A percentile compares a stretch with the other conserved stretches of the same genome.
Conservation (phyloP, 2,113 vertebrate species). For the Antennarius striatus region DNA sequence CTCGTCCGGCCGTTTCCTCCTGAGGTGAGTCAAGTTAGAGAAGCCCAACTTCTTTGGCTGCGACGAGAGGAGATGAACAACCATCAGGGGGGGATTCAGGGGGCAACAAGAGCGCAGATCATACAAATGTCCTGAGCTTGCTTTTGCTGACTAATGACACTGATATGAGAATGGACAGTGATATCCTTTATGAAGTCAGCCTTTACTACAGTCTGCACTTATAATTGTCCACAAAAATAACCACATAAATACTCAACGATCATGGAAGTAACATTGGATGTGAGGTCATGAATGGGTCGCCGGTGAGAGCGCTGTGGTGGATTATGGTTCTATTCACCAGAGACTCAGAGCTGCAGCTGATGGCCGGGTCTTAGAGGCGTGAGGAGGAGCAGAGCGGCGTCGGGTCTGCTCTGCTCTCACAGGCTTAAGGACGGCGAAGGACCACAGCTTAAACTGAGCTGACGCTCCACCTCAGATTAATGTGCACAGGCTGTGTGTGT, state of each 20-base stretch:
- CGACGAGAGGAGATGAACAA: constrained; percentile 29
- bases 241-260: background rate
- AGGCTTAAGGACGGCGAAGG: constrained; percentile 27
- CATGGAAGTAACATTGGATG: background rate
- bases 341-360: constrained; percentile 14
- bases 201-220: background rate
- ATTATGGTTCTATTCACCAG: constrained; percentile 22
- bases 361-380: constrained; percentile 17
- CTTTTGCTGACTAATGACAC: constrained; percentile 4
- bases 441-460: constrained; percentile 36
- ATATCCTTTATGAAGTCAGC: no score
- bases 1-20: constrained; percentile 89
- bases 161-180: no score
- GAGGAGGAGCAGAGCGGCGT: constrained; percentile 30
- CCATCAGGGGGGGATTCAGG: background rate
- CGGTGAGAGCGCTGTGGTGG: background rate
- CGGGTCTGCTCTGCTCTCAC: constrained; percentile 3
- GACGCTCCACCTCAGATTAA: constrained; percentile 49
- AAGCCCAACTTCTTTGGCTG: constrained; percentile 95
- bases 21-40: constrained; percentile 90
- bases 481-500: constrained; percentile 9
- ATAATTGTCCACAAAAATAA: background rate
- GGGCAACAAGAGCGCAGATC: constrained; percentile 5
- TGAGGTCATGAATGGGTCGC: constrained; percentile 13
- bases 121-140: background rate